A percentile compares a stretch with the other conserved stretches of the same genome.
Evolutionary conservation across 30 jellyfish, hydroid and myxozoan genomes (phyloP).

Genomic region (Kudoa iwatai): DNA sequence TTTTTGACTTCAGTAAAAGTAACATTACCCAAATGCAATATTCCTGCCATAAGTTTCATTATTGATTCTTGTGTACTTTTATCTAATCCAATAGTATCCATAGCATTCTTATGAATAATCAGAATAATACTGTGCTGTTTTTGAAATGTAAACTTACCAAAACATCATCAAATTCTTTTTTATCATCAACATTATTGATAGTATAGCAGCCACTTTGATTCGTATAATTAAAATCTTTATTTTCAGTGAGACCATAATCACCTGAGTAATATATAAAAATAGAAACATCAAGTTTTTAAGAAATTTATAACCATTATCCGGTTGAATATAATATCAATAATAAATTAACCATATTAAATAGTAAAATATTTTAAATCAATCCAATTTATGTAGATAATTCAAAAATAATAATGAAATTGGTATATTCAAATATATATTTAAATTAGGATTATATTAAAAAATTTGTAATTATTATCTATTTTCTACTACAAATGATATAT

Average conservation of each 20-base stretch:
- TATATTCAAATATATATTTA: no score
- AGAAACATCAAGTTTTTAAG: not conserved
- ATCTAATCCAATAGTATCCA: slow-evolving; percentile 45
- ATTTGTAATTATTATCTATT: no score
- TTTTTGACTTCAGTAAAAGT: slow-evolving; percentile 46
- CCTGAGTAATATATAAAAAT: no score
- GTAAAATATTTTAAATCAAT: no score
- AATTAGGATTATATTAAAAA: no score
- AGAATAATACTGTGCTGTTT: slow-evolving; percentile 6
- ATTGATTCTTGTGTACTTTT: slow-evolving; percentile 27
- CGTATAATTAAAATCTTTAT: slow-evolving; percentile 42
- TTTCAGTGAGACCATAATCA: slow-evolving; percentile 44
- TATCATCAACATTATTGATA: slow-evolving; percentile 47
- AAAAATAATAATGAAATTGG: no score
- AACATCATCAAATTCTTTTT: slow-evolving; percentile 36
- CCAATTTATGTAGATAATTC: no score
- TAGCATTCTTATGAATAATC: slow-evolving; percentile 25
- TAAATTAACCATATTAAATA: no score
- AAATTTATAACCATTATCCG: no score
- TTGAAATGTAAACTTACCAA: slow-evolving; percentile 8
- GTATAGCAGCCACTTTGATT: slow-evolving; percentile 73
- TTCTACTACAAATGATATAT: no score
- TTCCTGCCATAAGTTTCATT: slow-evolving; percentile 54
- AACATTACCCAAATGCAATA: slow-evolving; percentile 56
- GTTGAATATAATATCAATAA: no score